Conservation (phyloP, 2,113 vertebrate species). For the Odocoileus virginianus region DNA sequence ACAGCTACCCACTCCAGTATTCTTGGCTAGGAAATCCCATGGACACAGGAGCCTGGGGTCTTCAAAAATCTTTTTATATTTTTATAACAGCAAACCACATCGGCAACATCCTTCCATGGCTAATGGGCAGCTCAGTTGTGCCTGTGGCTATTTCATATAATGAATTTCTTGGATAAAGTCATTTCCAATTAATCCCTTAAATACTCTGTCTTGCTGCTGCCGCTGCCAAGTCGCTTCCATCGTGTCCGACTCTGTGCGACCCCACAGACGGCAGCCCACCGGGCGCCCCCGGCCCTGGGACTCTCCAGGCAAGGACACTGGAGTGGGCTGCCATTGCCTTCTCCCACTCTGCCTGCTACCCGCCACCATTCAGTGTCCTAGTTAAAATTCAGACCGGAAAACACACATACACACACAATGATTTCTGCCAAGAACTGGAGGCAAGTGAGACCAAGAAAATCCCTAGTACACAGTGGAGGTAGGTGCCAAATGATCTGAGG, state of each 20-base stretch:
- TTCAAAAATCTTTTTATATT: not conserved
- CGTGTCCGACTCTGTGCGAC: not conserved
- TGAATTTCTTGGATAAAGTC: not conserved
- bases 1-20: not conserved
- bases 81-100: not conserved
- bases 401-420: not conserved
- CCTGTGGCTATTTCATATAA: not conserved
- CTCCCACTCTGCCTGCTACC: not conserved
- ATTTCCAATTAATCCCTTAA: not conserved
- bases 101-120: not conserved
- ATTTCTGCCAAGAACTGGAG: not conserved
- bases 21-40: not conserved
- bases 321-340: not conserved
- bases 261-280: not conserved
- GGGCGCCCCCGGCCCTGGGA: not conserved
- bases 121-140: not conserved
- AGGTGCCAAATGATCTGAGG: not conserved
- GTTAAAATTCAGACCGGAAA: not conserved
- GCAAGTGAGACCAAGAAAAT: not conserved
- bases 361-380: not conserved
- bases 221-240: not conserved
- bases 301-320: not conserved
- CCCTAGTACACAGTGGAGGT: not conserved
- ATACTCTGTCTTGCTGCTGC: not conserved
- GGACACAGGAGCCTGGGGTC: not conserved